Base-by-base conservation (phyloP, 2,797 vertebrate species). In the Smutsia temminckii region DNA sequence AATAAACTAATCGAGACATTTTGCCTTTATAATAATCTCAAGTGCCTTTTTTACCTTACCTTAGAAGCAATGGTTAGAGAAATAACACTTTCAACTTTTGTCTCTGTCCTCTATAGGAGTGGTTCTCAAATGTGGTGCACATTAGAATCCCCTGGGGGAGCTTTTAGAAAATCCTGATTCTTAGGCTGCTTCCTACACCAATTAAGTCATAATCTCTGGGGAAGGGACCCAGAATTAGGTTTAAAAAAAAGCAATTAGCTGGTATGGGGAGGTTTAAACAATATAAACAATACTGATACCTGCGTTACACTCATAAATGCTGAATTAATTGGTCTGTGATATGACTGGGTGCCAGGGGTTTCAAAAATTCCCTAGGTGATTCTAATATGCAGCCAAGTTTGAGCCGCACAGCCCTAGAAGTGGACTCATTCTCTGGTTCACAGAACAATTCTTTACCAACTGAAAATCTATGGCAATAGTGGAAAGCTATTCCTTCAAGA, bases 161-260 rank as follows among this genome's bases (percentile, higher is more conserved):
- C 27, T 85, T 40, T 90, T 85, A 46, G 34, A 91, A 93, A 42
- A 55, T 29, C 42, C 18, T n/a, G 16, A 57, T 80, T 37, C 23
- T 46, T 61, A 84, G 13, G 16, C 29, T 80, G 5, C 49, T 74
- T 12, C 29, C 57, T 72, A 27, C 11, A 46, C 16, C n/a, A 64
- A 64, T 93, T 79, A 89, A 89, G 74, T 94, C n/a, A 91, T 20
- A 55, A 25, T 91, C 25, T 94, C 81, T n/a, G 51, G 51, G 55
- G 69, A 87, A 53, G 57, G 13, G 46, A 53, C 6, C 34, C 53
- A 72, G 66, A 87, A 81, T 91, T 84, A 84, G 32, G 63, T 53
- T 78, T 78, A 55, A 53, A 57, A 63, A 77, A 94, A 37, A 75
- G 4, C 34, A 66, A 51, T 37, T 32, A 53, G 17, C 7, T 78